Base-by-base conservation (phyloP, 53 echinoderm and acorn worm genomes). In the Patiria pectinifera region DNA sequence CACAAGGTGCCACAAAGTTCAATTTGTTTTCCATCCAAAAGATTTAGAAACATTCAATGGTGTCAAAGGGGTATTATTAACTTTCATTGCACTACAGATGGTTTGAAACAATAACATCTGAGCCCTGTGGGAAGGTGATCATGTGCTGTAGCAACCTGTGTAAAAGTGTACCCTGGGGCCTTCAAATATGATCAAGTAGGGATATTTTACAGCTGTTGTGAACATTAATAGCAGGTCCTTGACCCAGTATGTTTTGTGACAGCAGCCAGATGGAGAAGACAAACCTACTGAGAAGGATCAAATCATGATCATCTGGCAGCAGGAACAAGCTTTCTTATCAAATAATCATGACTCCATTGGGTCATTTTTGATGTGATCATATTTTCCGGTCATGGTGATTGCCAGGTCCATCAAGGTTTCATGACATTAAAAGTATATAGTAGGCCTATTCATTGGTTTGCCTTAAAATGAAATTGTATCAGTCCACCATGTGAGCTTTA, bases 201-300 rank as follows among this genome's bases (percentile, higher is more conserved):
- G 77, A 61, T 47, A 71, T 48, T 7, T 69, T 21, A 53, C 86
- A 86, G 74, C 86, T 86, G 86, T 44, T 49, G 75, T 48, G 45
- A 86, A 75, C 86, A 86, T 86, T 72, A 19, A 85, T 14, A 8
- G 45, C 18, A 59, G 81, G 90, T 90, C 90, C 90, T 69, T 90
- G 90, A 81, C 90, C 90, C 86, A 48, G 25, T 48, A 86, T 48
- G 15, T 49, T 75, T 48, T 35, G 35, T 35, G 35, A 6, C 45
- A 16, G 46, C 45, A 45, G 69, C 46, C 62, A 83, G 24, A 24
- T n/a, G 24, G 74, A 74, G 74, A 74, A 74, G 74, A 23, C 19
- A 9, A 10, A 23, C 4, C 24, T 74, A 74, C 23, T 18, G 22
- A 10, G 74, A 9, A 24, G 22, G 9, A 24, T 4, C 6, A 8